Percentiles rank a stretch among this genome's conserved stretches.
These are phyloP conservation scores for Brachycybe producta DNA, from an alignment of 2,888 invertebrate species.

Conservation along the genomic window DNA sequence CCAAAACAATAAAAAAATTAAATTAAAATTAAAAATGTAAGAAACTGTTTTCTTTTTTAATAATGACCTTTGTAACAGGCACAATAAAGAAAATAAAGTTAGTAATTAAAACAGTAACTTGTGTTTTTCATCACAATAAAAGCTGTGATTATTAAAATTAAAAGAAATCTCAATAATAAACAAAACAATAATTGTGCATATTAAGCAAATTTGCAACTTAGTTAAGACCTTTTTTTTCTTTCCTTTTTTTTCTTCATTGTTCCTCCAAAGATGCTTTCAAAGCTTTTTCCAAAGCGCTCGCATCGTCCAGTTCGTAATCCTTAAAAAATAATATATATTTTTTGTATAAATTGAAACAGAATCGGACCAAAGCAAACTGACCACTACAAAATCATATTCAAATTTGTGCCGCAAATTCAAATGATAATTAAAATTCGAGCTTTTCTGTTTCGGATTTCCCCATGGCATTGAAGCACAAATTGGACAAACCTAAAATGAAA, in stretches of 20 bases:
- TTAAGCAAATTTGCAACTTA: too few species aligned
- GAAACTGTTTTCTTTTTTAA: too few species aligned
- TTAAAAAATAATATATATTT: background rate
- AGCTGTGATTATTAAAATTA: too few species aligned
- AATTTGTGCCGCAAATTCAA: constrained; percentile 11
- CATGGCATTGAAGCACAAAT: constrained; percentile 14
- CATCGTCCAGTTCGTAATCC: constrained; percentile 6
- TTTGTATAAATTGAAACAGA: background rate
- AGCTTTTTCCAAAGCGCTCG: background rate
- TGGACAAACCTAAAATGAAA: constrained; percentile 12
- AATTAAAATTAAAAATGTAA: too few species aligned
- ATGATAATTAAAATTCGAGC: constrained; percentile 2
- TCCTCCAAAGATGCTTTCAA: constrained; percentile 7
- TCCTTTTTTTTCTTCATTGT: background rate
- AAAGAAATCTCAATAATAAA: too few species aligned
- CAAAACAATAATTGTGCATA: too few species aligned
- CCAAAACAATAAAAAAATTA: too few species aligned
- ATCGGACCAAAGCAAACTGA: background rate
- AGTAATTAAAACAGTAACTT: too few species aligned
- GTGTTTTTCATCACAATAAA: too few species aligned
- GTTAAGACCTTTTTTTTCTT: too few species aligned
- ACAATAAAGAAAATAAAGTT: too few species aligned
- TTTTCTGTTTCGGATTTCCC: constrained; percentile 11
- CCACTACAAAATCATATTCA: constrained; percentile 13
- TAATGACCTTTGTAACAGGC: too few species aligned